A percentile compares a stretch with the other conserved stretches of the same genome.
Evolutionary conservation across 2,888 invertebrate species (phyloP).

Genomic region (Eupithecia inturbata): DNA sequence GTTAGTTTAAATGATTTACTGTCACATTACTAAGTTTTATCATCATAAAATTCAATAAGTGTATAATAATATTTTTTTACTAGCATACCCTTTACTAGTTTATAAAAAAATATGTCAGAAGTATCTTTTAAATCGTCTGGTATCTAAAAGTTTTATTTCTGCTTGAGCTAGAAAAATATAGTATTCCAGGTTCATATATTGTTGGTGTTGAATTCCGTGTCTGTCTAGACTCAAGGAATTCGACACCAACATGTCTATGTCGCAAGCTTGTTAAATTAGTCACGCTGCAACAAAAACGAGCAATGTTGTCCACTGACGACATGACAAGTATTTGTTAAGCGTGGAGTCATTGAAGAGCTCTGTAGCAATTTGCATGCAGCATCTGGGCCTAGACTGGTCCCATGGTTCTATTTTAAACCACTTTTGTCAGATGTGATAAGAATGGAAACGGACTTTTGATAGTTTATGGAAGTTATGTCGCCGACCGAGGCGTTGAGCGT

Average conservation of each 20-base stretch:
- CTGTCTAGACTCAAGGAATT: too few relatives aligned
- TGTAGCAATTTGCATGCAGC: constrained; percentile 6
- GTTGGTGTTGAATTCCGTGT: constrained; percentile 11
- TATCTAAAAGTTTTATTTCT: too few relatives aligned
- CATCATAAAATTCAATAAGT: too few relatives aligned
- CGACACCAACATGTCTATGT: too few relatives aligned
- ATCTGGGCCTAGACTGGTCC: background rate
- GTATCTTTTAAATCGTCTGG: too few relatives aligned
- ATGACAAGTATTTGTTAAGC: constrained; percentile 16
- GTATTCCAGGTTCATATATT: background rate
- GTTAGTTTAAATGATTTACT: too few relatives aligned
- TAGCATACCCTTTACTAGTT: too few relatives aligned
- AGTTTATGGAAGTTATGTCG: background rate
- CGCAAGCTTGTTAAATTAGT: constrained; percentile 27
- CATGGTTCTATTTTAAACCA: background rate
- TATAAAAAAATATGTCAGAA: too few relatives aligned
- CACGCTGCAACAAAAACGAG: constrained; percentile 21
- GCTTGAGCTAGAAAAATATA: background rate
- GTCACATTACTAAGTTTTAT: too few relatives aligned
- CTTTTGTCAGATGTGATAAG: background rate
- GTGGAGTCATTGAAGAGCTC: background rate
- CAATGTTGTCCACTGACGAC: constrained; percentile 22
- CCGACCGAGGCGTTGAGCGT: too few relatives aligned
- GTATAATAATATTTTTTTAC: too few relatives aligned
- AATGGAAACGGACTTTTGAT: background rate